Base-by-base conservation (phyloP, 2,797 vertebrate genomes). In the Choloepus didactylus region DNA sequence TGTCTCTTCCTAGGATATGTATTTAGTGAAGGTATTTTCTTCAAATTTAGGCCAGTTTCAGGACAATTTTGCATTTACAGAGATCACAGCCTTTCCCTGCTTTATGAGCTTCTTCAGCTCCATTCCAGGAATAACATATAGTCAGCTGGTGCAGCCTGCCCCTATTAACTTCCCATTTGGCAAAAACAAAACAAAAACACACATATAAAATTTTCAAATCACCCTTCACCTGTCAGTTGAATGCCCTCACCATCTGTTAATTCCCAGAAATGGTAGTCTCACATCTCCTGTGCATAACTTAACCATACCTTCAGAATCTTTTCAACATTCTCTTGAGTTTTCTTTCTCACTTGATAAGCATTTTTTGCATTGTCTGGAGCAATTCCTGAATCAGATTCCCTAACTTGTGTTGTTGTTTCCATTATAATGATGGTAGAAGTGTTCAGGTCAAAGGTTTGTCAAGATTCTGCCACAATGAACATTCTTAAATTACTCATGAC, bases 201-300 rank as follows among this genome's bases (percentile, higher is more conserved):
- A 41, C 56, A 66, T 66, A 54, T 88, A 49, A 82, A 94, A 49
- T 27, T 81, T 87, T 89, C 93, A 84, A 51, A 59, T 60, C 83
- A 76, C 31, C 82, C 87, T 93, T 81, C 81, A 70, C 81, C 75
- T 77, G 64, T 92, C 77, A 85, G 67, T 3, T 38, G 44, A 75
- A 69, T 25, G 77, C 64, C 90, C 84, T 81, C 3, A 7, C 82
- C 77, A 90, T 94, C 92, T 94, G 96, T 79, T 81, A 31, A 85
- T 85, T 90, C 59, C 46, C 64, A 79, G 76, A 86, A 90, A 85
- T 11, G 77, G 83, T 18, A 77, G 62, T n/a, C 69, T 96, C 64
- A 29, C 27, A 9, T 75, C 77, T 60, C 16, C 56, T 25, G 9
- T 82, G 84, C 35, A 31, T 6, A 59, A 56, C 8, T 41, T 89